These are phyloP conservation scores for Halocaridina rubra DNA, from an alignment of 2,888 invertebrate genomes.

Conservation along the genomic window DNA sequence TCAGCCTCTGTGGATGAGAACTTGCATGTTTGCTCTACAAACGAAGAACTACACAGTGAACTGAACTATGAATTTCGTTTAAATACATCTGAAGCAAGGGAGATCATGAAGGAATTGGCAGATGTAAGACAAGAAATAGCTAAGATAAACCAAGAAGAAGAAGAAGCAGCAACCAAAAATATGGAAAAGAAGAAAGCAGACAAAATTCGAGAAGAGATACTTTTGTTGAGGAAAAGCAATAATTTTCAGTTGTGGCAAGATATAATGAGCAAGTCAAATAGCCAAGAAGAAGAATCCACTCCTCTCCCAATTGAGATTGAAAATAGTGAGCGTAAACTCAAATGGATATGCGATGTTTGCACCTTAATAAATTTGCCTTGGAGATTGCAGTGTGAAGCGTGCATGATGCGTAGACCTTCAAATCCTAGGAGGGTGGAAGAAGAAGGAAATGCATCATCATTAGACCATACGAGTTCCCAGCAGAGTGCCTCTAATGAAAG, in stretches of 20 bases:
- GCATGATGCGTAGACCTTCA: conserved; percentile 43
- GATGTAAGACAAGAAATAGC: conserved; percentile 56
- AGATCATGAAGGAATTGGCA: conserved; percentile 53
- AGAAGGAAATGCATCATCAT: conserved; percentile 25
- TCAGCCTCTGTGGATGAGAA: not conserved
- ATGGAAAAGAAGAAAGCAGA: conserved; percentile 37
- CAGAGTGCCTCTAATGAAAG: conserved; percentile 36
- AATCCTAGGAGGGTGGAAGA: conserved; percentile 57
- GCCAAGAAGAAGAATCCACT: not conserved
- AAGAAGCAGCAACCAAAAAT: conserved; percentile 32
- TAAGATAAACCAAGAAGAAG: conserved; percentile 46
- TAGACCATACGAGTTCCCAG: conserved; percentile 11
- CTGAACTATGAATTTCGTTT: conserved; percentile 41
- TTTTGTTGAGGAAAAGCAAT: conserved; percentile 32
- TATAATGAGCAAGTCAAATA: not conserved
- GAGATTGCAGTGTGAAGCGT: conserved; percentile 61
- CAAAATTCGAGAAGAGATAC: conserved; percentile 48
- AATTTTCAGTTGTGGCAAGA: conserved; percentile 51
- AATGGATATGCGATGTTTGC: conserved; percentile 57
- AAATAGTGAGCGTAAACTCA: conserved; percentile 33
- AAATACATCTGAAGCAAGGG: conserved; percentile 39
- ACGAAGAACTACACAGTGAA: conserved; percentile 49
- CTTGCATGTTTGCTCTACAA: not conserved
- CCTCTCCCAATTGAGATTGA: conserved; percentile 40
- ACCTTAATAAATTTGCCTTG: conserved; percentile 60